phyloP scores from a whole-genome alignment of 2,888 invertebrate species.

The Ferrisia virgata region DNA sequence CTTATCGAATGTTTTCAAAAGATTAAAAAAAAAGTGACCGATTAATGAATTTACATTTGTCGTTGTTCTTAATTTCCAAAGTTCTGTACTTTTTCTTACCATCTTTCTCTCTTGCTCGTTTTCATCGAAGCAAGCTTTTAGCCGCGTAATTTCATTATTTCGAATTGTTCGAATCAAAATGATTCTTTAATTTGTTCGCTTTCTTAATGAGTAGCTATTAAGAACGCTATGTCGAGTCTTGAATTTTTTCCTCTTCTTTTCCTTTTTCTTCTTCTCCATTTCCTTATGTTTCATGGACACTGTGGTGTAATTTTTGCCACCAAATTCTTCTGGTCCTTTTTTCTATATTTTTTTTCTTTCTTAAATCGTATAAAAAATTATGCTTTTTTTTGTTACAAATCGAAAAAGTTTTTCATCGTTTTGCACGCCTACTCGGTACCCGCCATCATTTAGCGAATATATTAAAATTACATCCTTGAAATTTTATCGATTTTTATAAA shows the following conservation, averaged over 20 bases:
- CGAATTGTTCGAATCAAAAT: slow-evolving; percentile 14
- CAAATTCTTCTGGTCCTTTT: not conserved
- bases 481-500: not conserved
- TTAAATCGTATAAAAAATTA: not conserved
- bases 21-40: not conserved
- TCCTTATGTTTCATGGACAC: not conserved
- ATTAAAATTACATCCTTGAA: not conserved
- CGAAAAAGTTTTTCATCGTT: not conserved
- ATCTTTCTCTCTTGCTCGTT: not conserved
- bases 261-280: not conserved
- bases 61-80: not conserved
- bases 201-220: slow-evolving; percentile 8
- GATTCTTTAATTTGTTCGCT: slow-evolving; percentile 14
- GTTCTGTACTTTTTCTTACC: not conserved
- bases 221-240: not conserved
- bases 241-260: too few species aligned
- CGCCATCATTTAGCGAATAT: not conserved
- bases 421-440: not conserved
- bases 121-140: not conserved
- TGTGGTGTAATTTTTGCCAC: not conserved
- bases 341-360: not conserved
- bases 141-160: not conserved
- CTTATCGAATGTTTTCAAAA: not conserved
- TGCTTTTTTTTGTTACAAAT: not conserved
- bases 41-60: slow-evolving; percentile 23